These are phyloP conservation scores for Kryptolebias marmoratus DNA, from an alignment of 2,113 vertebrate genomes.

Conservation along the genomic window DNA sequence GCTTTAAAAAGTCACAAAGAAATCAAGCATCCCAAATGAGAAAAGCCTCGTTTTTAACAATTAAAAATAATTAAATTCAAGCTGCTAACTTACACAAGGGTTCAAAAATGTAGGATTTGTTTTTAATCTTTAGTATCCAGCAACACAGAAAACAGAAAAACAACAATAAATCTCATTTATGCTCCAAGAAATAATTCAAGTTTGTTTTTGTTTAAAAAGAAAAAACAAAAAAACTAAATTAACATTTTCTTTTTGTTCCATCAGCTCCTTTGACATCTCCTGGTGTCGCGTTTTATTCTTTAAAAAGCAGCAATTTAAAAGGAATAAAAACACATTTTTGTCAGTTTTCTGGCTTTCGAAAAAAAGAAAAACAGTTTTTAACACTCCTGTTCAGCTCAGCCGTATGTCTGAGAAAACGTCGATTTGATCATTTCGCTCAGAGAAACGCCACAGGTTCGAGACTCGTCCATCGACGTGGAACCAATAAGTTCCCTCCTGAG, in stretches of 20 bases:
- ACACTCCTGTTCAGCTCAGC: too few species aligned
- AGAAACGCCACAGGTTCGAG: background rate
- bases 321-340: too few species aligned
- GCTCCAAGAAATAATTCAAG: background rate
- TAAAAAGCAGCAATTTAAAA: too few species aligned
- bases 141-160: background rate
- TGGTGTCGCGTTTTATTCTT: too few species aligned
- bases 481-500: background rate
- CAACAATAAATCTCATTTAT: too few species aligned
- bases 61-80: background rate
- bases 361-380: too few species aligned
- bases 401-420: too few species aligned
- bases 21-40: too few species aligned
- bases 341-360: too few species aligned
- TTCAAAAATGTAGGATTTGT: background rate
- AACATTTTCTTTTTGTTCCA: too few species aligned
- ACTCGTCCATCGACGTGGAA: background rate
- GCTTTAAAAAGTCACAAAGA: too few species aligned
- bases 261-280: too few species aligned
- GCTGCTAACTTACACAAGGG: background rate
- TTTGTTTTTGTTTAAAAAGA: background rate
- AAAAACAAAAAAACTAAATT: background rate
- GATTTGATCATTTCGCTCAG: background rate
- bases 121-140: background rate
- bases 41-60: background rate